Base-by-base conservation (phyloP, 2,113 vertebrate genomes). In the Cyprinodon variegatus region DNA sequence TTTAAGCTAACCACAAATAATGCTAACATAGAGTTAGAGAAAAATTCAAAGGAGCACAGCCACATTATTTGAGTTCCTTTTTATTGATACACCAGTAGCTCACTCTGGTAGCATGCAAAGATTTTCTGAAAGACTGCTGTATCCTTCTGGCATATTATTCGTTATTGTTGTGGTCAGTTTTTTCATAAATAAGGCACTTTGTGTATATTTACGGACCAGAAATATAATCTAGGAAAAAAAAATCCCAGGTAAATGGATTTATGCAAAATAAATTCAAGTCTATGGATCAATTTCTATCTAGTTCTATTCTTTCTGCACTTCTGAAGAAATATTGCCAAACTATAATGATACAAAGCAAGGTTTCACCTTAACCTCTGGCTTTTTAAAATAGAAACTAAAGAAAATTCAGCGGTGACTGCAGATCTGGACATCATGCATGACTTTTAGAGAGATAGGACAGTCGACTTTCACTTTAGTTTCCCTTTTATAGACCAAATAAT, bases 391-490 rank as follows among this genome's bases (percentile, higher is more conserved):
- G 15, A 39, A 57, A 39, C 4, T 3, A 36, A 38, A 72, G 1
- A 1, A 17, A 4, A 4, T 63, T 0, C 11, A 62, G 41, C 11
- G 40, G 38, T 1, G 13, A 62, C 15, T 37, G 60, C 1, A 38
- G 7, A 39, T 9, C 62, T 74, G n/a, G 71, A 65, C 1, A 14
- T 8, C 3, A 70, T 11, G 20, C 53, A 37, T 53, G 63, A 41
- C 11, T n/a, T 13, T 57, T 40, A 8, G 20, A 50, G 20, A 14
- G n/a, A 60, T 40, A 38, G 0, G 4, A 3, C 29, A 29, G 22
- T 9, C 11, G 22, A 29, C 6, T 65, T 57, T 83, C 74, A 77
- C 65, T 87, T 88, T 57, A 65, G 45, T 65, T 84, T 86, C 62
- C 66, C 43, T 38, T 13, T 75, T 14, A 29, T 29, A 70, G 59